Base-by-base conservation (phyloP, 2,888 invertebrate genomes). In the Nowickia ferox region DNA sequence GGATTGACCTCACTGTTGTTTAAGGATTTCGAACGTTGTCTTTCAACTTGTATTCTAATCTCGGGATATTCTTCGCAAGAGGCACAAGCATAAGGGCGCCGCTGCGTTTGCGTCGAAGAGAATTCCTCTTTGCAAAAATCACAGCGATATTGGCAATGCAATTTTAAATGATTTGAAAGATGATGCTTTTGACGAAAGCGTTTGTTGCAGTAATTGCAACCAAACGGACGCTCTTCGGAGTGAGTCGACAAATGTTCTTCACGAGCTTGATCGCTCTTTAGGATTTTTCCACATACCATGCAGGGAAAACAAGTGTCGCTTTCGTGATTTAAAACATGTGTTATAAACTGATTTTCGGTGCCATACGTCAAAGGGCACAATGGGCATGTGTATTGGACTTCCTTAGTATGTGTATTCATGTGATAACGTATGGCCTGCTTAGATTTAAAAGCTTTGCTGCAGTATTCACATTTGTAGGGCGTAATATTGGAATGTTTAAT, bases 181-280 rank as follows among this genome's bases (percentile, higher is more conserved):
- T 90, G 89, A 55, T 89, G 89, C 6, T 89, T 88, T 71, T 89
- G 85, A n/a, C 89, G 88, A 87, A 90, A 90, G 44, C 89, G 88
- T 87, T 89, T 90, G n/a, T 87, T 86, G 22, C 90, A 90, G 44
- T 88, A 89, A 40, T 88, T 89, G 66, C 90, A 90, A 40, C 87
- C 93, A 87, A 93, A 94, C 0, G 94, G 94, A 8, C 94, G 91
- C 86, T 94, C 94, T 0, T 94, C 94, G 0, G 94, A 94, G 71
- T 94, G 94, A 0, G 94, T 94, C 1, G 94, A 89, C 40, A 94
- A 89, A 80, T 92, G 91, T 17, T 87, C 63, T 2, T 89, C 89
- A n/a, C 89, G 89, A 15, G 88, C 90, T 55, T 87, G 88, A n/a
- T 89, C 89, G n/a, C 86, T 88, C 15, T 84, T 87, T 44, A 88